A percentile compares a stretch with the other conserved stretches of the same genome.
phyloP scores from a whole-genome alignment of 2,797 vertebrate species.

The Chiloscyllium punctatum region DNA sequence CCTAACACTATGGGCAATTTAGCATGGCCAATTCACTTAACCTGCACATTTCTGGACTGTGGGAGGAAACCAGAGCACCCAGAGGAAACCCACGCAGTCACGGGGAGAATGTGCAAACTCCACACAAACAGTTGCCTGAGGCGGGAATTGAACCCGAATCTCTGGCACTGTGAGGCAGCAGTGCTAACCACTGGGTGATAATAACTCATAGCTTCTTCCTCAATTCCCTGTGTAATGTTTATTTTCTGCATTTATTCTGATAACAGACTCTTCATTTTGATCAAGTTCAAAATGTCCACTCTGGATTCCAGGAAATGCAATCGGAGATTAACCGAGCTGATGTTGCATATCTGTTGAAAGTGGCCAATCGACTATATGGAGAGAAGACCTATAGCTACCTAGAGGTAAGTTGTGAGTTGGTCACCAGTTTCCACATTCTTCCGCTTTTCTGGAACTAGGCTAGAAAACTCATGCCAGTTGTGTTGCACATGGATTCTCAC shows the following conservation, averaged over 20 bases:
- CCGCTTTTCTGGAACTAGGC: background rate
- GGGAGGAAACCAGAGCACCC: too few relatives aligned
- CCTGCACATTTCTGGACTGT: too few relatives aligned
- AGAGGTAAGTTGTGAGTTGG: slow-evolving; percentile 49
- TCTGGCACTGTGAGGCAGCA: too few relatives aligned
- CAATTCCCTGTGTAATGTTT: background rate
- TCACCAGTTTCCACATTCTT: background rate
- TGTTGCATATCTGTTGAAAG: slow-evolving; percentile 50
- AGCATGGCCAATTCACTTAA: too few relatives aligned
- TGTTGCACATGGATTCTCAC: background rate
- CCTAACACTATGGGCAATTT: too few relatives aligned
- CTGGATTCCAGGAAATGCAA: slow-evolving; percentile 48
- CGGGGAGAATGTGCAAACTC: too few relatives aligned
- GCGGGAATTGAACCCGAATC: too few relatives aligned
- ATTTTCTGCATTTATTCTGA: slow-evolving; percentile 38
- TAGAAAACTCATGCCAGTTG: background rate
- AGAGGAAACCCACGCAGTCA: too few relatives aligned
- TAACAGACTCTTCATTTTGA: slow-evolving; percentile 48
- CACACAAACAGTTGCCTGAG: too few relatives aligned
- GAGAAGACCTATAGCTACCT: slow-evolving; percentile 54
- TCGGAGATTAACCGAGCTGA: slow-evolving; percentile 48
- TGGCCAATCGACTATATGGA: slow-evolving; percentile 53
- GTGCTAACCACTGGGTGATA: background rate
- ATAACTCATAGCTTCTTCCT: background rate
- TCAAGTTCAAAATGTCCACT: slow-evolving; percentile 46